These are phyloP conservation scores for Limnephilus auricula DNA, from an alignment of 2,888 invertebrate species.

Conservation along the genomic window DNA sequence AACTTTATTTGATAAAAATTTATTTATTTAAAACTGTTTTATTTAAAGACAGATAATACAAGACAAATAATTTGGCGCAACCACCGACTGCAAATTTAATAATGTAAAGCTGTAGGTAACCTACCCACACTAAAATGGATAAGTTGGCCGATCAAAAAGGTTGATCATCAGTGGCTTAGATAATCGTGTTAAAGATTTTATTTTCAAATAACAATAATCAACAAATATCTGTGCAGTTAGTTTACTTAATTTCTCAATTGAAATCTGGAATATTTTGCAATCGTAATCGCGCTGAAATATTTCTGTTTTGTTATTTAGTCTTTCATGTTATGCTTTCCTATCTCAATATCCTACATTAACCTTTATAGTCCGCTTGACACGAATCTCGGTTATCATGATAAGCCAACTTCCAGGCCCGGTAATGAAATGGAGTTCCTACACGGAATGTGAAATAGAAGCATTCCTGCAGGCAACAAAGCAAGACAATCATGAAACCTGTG, in stretches of 20 bases:
- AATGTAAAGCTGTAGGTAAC: too few species aligned
- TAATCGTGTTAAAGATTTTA: neutral
- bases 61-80: too few species aligned
- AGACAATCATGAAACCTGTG: neutral
- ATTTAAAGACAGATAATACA: too few species aligned
- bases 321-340: slow-evolving; percentile 7
- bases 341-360: slow-evolving; percentile 13
- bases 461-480: neutral
- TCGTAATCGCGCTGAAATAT: neutral
- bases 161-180: neutral
- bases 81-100: too few species aligned
- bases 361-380: neutral
- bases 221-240: neutral
- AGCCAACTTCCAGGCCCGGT: neutral
- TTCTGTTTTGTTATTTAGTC: neutral
- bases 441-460: neutral
- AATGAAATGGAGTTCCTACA: slow-evolving; percentile 8
- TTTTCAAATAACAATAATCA: neutral
- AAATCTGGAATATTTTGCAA: neutral
- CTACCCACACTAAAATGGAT: too few species aligned
- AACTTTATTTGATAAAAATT: too few species aligned
- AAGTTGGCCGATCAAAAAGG: too few species aligned
- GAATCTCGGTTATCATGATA: neutral
- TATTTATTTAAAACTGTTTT: too few species aligned
- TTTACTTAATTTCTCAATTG: neutral